Evolutionary conservation across 2,888 invertebrate genomes (phyloP).

Genomic region (Dascillus cervinus): DNA sequence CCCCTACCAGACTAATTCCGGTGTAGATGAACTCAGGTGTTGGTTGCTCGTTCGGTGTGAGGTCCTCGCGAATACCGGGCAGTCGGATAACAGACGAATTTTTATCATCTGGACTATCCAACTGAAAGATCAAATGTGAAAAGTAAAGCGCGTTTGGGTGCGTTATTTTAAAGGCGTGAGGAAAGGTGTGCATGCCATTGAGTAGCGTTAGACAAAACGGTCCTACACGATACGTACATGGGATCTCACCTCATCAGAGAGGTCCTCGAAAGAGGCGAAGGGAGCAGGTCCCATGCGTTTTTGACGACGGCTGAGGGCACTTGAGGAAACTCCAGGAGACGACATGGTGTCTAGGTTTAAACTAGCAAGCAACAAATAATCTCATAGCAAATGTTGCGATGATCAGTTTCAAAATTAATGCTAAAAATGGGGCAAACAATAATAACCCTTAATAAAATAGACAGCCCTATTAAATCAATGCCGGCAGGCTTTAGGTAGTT

Average conservation of each 20-base stretch:
- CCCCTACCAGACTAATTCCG: conserved; percentile 36
- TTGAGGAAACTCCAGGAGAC: conserved; percentile 29
- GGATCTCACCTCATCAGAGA: conserved; percentile 70
- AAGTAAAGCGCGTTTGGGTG: no score
- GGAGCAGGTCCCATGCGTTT: conserved; percentile 87
- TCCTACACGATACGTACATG: conserved; percentile 50
- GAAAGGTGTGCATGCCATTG: no score
- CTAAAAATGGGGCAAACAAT: no score
- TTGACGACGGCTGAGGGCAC: conserved; percentile 42
- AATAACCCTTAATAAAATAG: no score
- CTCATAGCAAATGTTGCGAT: no score
- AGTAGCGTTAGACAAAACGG: no score
- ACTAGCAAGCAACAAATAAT: conserved; percentile 27
- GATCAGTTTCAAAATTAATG: no score
- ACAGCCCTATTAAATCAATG: no score
- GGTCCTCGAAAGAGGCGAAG: conserved; percentile 89
- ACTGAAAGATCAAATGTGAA: no score
- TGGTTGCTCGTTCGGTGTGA: conserved; percentile 27
- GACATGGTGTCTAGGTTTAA: conserved; percentile 32
- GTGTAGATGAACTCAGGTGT: conserved; percentile 24
- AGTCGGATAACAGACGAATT: conserved; percentile 45
- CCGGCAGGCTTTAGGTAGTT: no score
- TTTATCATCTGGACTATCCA: conserved; percentile 51
- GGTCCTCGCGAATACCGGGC: conserved; percentile 50
- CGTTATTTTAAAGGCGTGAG: no score